phyloP scores from a whole-genome alignment of 37 sponge, comb jelly and placozoan species.

The Beroe forskalii region DNA sequence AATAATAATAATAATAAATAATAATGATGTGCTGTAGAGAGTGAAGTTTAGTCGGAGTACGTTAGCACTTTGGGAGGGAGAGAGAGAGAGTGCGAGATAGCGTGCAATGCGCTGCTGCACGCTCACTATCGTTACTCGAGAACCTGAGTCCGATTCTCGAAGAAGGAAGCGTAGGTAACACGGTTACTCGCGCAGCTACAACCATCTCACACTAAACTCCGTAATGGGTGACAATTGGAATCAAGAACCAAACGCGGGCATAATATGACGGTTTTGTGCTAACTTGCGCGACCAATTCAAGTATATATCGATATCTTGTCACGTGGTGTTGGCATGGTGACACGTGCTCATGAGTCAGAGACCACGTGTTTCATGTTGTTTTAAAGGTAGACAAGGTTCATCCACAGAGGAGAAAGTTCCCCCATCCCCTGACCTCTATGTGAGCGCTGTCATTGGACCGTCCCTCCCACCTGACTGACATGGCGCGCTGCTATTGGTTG shows the following conservation, averaged over 20 bases:
- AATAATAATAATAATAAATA: too few species aligned
- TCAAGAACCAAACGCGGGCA: conserved; percentile 45
- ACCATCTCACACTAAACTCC: too few species aligned
- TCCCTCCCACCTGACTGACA: conserved; percentile 6
- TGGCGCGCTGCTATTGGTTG: conserved; percentile 10
- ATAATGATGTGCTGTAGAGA: too few species aligned
- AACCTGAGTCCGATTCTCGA: too few species aligned
- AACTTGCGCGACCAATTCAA: conserved; percentile 47
- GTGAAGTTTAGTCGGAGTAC: too few species aligned
- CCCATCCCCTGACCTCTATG: not conserved
- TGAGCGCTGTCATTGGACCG: not conserved
- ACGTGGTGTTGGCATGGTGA: conserved; percentile 15
- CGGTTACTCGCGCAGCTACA: too few species aligned
- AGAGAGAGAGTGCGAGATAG: too few species aligned
- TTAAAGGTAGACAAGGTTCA: conserved; percentile 64
- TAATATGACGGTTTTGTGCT: conserved; percentile 59
- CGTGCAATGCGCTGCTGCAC: too few species aligned
- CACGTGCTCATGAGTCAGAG: not conserved
- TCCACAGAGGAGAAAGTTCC: conserved; percentile 59
- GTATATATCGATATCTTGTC: conserved; percentile 41
- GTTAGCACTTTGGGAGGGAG: too few species aligned
- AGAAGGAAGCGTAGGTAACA: too few species aligned
- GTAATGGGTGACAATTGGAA: conserved; percentile 62
- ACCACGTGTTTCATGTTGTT: conserved; percentile 46
- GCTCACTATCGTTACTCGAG: too few species aligned